Conservation (phyloP, 2,113 vertebrate species). For the Sialia sialis region DNA sequence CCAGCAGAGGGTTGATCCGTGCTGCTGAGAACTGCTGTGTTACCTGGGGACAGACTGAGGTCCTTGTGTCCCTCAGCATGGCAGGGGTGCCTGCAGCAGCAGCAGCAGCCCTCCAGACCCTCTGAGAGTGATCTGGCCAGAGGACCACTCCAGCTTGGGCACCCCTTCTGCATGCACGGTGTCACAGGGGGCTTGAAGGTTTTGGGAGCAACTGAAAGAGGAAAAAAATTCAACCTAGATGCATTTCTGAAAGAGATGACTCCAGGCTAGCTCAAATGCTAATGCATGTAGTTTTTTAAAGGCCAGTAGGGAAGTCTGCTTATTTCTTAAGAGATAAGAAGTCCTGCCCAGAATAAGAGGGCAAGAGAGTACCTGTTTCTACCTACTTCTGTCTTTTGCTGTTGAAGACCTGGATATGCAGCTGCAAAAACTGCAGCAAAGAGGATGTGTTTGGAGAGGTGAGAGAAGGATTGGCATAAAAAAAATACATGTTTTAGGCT, state of each 20-base stretch:
- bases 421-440: background rate
- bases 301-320: background rate
- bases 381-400: background rate
- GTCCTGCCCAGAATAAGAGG: background rate
- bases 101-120: background rate
- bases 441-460: background rate
- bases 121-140: background rate
- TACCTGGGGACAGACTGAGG: background rate
- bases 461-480: background rate
- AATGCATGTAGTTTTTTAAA: background rate
- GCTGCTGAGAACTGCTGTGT: rapidly evolving
- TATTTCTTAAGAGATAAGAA: background rate
- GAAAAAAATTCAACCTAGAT: background rate
- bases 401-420: background rate
- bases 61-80: rapidly evolving
- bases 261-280: background rate
- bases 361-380: background rate
- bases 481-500: background rate
- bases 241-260: background rate
- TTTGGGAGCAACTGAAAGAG: background rate
- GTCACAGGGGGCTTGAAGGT: background rate
- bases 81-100: background rate
- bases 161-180: rapidly evolving
- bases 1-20: background rate
- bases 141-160: background rate